Evolutionary conservation across 2,797 vertebrate genomes (phyloP).

Genomic region (Margarornis squamiger): DNA sequence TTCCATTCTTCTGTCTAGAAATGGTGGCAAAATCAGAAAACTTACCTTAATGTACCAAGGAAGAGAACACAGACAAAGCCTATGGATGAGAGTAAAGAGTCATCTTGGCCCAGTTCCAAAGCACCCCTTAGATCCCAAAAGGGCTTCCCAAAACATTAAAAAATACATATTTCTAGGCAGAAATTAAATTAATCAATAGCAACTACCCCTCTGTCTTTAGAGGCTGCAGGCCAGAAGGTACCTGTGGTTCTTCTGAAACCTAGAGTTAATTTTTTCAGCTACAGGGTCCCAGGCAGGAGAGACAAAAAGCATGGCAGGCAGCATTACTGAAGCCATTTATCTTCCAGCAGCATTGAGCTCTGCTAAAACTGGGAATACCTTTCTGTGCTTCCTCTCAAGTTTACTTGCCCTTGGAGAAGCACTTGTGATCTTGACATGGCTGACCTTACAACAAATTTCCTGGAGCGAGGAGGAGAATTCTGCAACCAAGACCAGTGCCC

Average conservation of each 20-base stretch:
- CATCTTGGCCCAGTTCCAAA: background rate
- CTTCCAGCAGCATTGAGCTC: background rate
- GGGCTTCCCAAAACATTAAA: background rate
- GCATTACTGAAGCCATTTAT: background rate
- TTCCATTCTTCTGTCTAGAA: background rate
- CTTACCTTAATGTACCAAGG: background rate
- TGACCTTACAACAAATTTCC: background rate
- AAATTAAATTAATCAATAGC: background rate
- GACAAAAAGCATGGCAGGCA: background rate
- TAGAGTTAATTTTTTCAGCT: background rate
- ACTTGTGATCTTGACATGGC: accelerated
- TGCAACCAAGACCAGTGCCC: background rate
- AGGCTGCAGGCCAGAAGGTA: background rate
- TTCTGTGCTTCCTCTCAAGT: background rate
- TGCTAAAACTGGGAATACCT: background rate
- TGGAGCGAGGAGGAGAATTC: background rate
- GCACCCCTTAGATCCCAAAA: background rate
- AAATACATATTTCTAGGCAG: background rate
- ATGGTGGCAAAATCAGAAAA: background rate
- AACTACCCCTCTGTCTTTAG: background rate
- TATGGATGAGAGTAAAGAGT: background rate
- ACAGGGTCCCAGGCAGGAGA: background rate
- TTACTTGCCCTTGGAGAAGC: background rate
- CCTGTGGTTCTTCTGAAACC: background rate
- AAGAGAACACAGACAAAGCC: background rate